Percentiles rank a stretch among this genome's conserved stretches.
Evolutionary conservation across 2,797 vertebrate species (phyloP).

Genomic region (Lepilemur ruficaudatus): DNA sequence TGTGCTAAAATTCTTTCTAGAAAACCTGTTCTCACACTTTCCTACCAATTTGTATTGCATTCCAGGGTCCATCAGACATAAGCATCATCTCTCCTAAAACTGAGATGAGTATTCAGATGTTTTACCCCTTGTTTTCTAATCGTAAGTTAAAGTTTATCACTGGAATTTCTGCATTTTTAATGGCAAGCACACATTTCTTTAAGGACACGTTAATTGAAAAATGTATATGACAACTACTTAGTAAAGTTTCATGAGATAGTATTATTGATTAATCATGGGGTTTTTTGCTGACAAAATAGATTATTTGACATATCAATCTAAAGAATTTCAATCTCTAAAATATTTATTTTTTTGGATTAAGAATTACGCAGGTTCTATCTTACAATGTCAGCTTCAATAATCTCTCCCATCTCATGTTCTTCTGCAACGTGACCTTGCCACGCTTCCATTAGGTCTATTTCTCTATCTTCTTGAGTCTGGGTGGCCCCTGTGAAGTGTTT

Average conservation of each 20-base stretch:
- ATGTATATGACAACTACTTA: neutral
- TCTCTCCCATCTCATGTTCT: neutral
- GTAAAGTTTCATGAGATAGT: neutral
- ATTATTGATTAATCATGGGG: neutral
- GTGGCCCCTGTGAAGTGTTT: neutral
- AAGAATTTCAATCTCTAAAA: neutral
- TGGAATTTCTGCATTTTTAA: neutral
- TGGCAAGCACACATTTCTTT: neutral
- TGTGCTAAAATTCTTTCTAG: neutral
- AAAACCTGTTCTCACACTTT: neutral
- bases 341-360: neutral
- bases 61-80: neutral
- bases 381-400: neutral
- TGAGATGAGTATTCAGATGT: neutral
- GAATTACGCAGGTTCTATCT: neutral
- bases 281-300: neutral
- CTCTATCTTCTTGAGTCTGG: neutral
- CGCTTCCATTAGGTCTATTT: neutral
- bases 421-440: neutral
- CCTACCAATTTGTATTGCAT: neutral
- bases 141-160: neutral
- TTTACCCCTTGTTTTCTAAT: neutral
- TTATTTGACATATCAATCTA: neutral
- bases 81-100: neutral
- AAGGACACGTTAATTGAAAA: neutral